A percentile compares a stretch with the other conserved stretches of the same genome.
phyloP scores from a whole-genome alignment of 2,113 vertebrate genomes.

The Kryptolebias marmoratus region DNA sequence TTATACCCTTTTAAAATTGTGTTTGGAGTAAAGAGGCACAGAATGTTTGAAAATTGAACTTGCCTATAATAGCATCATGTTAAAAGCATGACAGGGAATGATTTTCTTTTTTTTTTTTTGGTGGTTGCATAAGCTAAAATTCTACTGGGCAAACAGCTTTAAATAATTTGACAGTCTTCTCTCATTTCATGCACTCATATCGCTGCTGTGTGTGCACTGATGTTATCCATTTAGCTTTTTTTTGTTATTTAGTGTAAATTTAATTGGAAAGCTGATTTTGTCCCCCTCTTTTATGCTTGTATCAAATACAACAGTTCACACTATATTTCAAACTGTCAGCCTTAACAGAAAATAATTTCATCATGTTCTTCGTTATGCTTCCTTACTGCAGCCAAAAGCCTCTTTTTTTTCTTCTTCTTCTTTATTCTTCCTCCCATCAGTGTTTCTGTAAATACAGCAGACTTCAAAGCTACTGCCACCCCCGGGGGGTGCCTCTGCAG shows the following conservation, averaged over 20 bases:
- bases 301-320: slow-evolving; percentile 10
- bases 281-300: slow-evolving; percentile 24
- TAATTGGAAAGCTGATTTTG: slow-evolving; percentile 32
- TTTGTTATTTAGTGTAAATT: slow-evolving; percentile 47
- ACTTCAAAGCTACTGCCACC: slow-evolving; percentile 55
- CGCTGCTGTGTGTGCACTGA: slow-evolving; percentile 19
- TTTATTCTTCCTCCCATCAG: background rate
- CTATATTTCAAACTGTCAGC: slow-evolving; percentile 11
- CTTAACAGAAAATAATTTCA: slow-evolving; percentile 20
- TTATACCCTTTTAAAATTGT: background rate
- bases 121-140: slow-evolving; percentile 30
- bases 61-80: slow-evolving; percentile 14
- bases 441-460: slow-evolving; percentile 42
- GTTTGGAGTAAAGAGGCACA: background rate
- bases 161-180: slow-evolving; percentile 55
- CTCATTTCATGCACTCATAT: slow-evolving; percentile 43
- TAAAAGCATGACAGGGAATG: slow-evolving; percentile 3
- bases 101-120: slow-evolving; percentile 2
- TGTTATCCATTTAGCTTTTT: slow-evolving; percentile 40
- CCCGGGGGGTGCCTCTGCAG: slow-evolving; percentile 25
- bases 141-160: slow-evolving; percentile 38
- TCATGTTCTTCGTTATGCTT: slow-evolving; percentile 26
- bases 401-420: background rate
- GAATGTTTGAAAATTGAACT: slow-evolving; percentile 8
- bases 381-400: background rate